Conservation (phyloP, 1,140 invertebrate species). For the Heliconius eleuchia region DNA sequence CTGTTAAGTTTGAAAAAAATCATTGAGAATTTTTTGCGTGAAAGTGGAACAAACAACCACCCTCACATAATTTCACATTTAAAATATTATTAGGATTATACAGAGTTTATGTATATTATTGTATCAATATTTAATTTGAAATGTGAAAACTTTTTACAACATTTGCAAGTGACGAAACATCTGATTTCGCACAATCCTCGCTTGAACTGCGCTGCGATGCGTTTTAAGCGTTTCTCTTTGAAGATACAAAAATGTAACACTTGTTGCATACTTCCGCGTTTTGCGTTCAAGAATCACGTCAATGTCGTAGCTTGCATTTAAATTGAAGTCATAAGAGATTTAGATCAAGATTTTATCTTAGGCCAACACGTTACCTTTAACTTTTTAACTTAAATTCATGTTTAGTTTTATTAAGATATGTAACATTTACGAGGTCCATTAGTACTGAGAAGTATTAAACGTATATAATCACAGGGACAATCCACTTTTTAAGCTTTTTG, state of each 20-base stretch:
- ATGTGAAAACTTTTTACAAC: background rate
- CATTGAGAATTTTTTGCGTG: too few species aligned
- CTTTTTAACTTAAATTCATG: too few species aligned
- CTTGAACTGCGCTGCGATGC: background rate
- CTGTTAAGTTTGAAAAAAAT: too few species aligned
- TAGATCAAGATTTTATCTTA: background rate
- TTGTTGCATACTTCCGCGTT: slow-evolving; percentile 60
- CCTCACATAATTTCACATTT: too few species aligned
- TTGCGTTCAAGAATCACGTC: slow-evolving; percentile 52
- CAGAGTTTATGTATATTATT: background rate
- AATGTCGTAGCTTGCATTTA: background rate
- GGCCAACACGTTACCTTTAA: background rate
- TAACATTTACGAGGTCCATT: too few species aligned
- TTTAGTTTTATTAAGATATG: too few species aligned
- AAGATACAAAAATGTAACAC: slow-evolving; percentile 32
- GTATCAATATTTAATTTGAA: background rate
- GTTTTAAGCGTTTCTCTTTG: slow-evolving; percentile 16
- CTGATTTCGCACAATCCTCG: background rate
- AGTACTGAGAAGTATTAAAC: too few species aligned
- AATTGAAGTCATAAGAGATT: background rate
- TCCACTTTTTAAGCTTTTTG: too few species aligned
- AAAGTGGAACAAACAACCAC: too few species aligned
- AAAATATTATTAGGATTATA: background rate
- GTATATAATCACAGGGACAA: too few species aligned
- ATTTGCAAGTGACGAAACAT: background rate